These are phyloP conservation scores for Heliconius hewitsoni DNA, from an alignment of 1,140 invertebrate species.

Conservation along the genomic window DNA sequence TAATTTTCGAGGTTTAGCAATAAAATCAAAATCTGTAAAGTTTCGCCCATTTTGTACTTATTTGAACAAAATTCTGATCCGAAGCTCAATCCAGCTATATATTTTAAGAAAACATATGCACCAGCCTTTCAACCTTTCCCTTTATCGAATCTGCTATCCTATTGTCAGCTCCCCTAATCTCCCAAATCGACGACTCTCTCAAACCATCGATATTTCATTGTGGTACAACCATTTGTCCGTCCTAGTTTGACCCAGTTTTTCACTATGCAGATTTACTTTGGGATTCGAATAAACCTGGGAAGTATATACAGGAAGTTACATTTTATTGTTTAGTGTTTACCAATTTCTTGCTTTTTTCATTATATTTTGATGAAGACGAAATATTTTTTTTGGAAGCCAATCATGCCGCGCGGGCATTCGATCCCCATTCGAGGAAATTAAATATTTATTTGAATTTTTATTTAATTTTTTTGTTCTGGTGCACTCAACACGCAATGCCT, in stretches of 20 bases:
- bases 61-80: not conserved
- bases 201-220: constrained; percentile 39
- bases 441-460: too few relatives aligned
- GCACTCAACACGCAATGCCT: too few relatives aligned
- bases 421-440: too few relatives aligned
- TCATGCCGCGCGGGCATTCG: not conserved
- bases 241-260: constrained; percentile 32
- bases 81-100: not conserved
- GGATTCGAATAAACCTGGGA: constrained; percentile 23
- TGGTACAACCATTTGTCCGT: constrained; percentile 37
- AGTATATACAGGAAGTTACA: not conserved
- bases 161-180: constrained; percentile 37
- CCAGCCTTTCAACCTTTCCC: constrained; percentile 19
- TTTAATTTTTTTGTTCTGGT: too few relatives aligned
- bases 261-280: constrained; percentile 27
- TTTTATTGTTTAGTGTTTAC: not conserved
- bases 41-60: not conserved
- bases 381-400: too few relatives aligned
- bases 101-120: constrained; percentile 21
- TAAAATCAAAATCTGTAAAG: too few relatives aligned
- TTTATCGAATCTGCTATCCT: constrained; percentile 22
- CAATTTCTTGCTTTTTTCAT: not conserved
- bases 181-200: constrained; percentile 42
- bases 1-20: too few relatives aligned
- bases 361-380: not conserved